These are phyloP conservation scores for Eupithecia subfuscata DNA, from an alignment of 2,888 invertebrate species.

Conservation along the genomic window DNA sequence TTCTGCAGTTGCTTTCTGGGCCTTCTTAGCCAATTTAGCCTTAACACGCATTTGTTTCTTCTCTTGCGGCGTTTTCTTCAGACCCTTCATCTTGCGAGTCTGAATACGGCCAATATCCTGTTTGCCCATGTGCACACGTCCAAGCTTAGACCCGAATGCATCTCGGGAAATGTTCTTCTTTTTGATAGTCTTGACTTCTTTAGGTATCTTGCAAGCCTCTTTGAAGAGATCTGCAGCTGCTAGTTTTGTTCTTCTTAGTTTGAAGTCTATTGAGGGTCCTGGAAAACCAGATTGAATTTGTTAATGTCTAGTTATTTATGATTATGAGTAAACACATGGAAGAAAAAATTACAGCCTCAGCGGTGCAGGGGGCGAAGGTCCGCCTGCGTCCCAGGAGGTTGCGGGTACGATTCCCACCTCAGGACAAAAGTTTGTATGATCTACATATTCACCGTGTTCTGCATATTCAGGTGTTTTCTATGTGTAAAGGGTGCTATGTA, in stretches of 20 bases:
- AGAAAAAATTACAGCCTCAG: no score
- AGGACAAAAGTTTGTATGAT: no score
- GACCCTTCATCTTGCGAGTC: conserved; percentile 95
- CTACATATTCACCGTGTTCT: no score
- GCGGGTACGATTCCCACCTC: no score
- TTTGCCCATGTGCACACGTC: conserved; percentile 95
- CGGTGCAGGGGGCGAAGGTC: no score
- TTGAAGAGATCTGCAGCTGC: conserved; percentile 96
- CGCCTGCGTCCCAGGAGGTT: no score
- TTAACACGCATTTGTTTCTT: conserved; percentile 84
- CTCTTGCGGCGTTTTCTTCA: conserved; percentile 89
- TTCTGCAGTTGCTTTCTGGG: conserved; percentile 55
- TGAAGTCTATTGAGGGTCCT: conserved; percentile 95
- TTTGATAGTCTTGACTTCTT: conserved; percentile 89
- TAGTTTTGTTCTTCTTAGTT: conserved; percentile 92
- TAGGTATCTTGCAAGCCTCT: conserved; percentile 91
- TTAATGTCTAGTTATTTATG: neutral
- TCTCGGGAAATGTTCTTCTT: conserved; percentile 96
- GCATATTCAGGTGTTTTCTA: no score
- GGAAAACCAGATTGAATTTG: neutral
- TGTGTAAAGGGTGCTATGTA: no score
- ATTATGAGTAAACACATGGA: neutral
- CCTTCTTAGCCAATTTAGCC: conserved; percentile 75
- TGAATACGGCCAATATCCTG: conserved; percentile 94
- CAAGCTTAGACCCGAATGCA: conserved; percentile 94